Conservation (phyloP, 2,113 vertebrate genomes). For the Mesitornis unicolor region DNA sequence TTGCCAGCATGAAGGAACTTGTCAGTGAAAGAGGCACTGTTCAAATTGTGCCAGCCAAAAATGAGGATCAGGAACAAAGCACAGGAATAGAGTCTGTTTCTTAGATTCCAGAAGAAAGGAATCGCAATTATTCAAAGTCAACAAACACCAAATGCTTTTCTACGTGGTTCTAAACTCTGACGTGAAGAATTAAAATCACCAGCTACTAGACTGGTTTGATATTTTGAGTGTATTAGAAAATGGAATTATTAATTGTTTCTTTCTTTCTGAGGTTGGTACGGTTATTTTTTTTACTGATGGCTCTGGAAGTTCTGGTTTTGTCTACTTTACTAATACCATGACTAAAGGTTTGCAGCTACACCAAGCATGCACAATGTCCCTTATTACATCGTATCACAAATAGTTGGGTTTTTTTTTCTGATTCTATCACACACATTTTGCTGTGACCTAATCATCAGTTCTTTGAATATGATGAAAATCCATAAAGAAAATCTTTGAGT, state of each 20-base stretch:
- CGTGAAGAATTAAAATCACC: neutral
- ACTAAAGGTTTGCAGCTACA: neutral
- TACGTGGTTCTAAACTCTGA: neutral
- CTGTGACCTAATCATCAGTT: neutral
- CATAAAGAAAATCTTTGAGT: neutral
- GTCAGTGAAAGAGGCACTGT: neutral
- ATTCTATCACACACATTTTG: neutral
- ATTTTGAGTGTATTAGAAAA: neutral
- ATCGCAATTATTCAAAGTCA: neutral
- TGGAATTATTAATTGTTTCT: neutral
- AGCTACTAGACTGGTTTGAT: neutral
- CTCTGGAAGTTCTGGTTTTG: neutral
- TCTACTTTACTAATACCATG: neutral
- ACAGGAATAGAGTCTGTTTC: neutral
- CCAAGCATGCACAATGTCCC: neutral
- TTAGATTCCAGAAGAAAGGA: neutral
- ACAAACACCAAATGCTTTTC: neutral
- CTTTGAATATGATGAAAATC: neutral
- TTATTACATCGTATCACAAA: neutral
- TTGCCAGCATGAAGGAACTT: neutral
- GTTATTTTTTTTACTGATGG: neutral
- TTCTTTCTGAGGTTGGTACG: neutral
- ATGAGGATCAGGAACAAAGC: neutral
- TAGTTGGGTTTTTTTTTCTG: neutral
- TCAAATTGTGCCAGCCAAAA: neutral